Evolutionary conservation across 2,888 invertebrate species (phyloP).

Genomic region (Mimachlamys varia): DNA sequence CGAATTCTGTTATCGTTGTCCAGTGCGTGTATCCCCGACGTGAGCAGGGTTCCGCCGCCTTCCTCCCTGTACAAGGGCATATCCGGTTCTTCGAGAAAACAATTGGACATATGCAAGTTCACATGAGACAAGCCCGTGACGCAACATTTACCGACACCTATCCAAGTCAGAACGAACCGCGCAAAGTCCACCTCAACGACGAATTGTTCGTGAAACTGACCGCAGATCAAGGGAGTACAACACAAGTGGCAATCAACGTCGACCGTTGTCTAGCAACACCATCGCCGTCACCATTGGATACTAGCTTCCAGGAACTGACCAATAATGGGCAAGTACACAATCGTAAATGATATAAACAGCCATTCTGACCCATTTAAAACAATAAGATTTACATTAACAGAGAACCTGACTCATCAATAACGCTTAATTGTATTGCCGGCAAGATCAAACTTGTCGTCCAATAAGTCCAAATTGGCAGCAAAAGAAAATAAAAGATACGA

Average conservation of each 20-base stretch:
- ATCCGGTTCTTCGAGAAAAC: neutral
- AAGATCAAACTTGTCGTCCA: too few species aligned
- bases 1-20: neutral
- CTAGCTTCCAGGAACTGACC: conserved; percentile 9
- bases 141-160: neutral
- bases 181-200: neutral
- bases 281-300: neutral
- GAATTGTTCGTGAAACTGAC: neutral
- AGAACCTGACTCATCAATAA: too few species aligned
- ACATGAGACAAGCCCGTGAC: conserved; percentile 14
- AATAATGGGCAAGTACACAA: neutral
- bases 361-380: neutral
- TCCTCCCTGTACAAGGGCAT: neutral
- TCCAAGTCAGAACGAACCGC: neutral
- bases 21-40: conserved; percentile 11
- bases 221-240: neutral
- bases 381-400: too few species aligned
- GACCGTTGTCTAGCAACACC: conserved; percentile 6
- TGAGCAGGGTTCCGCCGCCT: neutral
- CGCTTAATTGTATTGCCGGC: too few species aligned
- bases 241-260: neutral
- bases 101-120: neutral
- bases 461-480: too few species aligned
- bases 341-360: neutral
- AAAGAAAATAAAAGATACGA: too few species aligned